These are phyloP conservation scores for Rynchops niger DNA, from an alignment of 2,113 vertebrate species.

Conservation along the genomic window DNA sequence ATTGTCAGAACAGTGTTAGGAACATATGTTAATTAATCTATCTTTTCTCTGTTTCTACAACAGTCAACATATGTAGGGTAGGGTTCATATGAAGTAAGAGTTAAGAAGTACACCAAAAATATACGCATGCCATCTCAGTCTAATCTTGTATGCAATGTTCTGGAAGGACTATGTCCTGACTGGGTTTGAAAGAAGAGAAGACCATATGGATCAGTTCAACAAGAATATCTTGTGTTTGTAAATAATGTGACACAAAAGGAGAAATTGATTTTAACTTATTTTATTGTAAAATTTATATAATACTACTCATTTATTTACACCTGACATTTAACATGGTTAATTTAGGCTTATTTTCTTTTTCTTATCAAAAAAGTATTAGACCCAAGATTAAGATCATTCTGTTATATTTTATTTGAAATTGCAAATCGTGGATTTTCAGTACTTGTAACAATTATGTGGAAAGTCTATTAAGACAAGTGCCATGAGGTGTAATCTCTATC, in stretches of 20 bases:
- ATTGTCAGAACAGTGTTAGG: background rate
- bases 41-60: background rate
- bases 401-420: background rate
- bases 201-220: background rate
- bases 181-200: background rate
- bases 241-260: background rate
- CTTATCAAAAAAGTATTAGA: background rate
- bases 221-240: background rate
- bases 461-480: background rate
- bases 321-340: background rate
- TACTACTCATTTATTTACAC: background rate
- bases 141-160: background rate
- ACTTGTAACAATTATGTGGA: background rate
- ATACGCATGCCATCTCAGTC: background rate
- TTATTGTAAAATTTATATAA: background rate
- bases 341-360: background rate
- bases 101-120: background rate
- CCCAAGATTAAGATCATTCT: background rate
- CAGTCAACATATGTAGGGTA: background rate
- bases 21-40: background rate
- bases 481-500: background rate
- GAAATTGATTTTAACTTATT: background rate
- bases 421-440: background rate
- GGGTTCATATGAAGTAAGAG: background rate
- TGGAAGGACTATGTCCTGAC: background rate